These are phyloP conservation scores for Zeugodacus cucurbitae DNA, from an alignment of 1,140 invertebrate species.

Conservation along the genomic window DNA sequence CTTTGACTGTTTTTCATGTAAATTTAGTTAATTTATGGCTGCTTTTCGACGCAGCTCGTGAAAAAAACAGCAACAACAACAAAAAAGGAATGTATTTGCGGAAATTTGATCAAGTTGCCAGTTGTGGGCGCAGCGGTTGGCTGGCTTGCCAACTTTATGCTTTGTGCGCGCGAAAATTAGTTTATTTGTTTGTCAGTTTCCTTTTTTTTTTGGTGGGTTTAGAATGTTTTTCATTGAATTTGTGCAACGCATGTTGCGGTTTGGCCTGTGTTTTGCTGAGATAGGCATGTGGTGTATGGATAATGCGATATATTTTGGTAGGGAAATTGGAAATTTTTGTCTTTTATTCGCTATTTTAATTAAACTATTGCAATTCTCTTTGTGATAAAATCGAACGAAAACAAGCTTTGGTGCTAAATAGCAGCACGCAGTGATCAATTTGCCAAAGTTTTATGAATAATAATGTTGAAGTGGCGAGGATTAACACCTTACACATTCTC, in stretches of 20 bases:
- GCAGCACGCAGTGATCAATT: too few species aligned
- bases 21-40: constrained; percentile 37
- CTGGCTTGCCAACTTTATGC: background rate
- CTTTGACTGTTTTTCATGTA: constrained; percentile 28
- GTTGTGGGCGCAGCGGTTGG: constrained; percentile 23
- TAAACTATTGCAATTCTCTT: too few species aligned
- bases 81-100: background rate
- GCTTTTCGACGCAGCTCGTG: background rate
- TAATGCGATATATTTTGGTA: background rate
- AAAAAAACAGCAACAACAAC: background rate
- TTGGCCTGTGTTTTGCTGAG: background rate
- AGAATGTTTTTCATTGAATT: constrained; percentile 7
- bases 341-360: too few species aligned
- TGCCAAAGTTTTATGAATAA: too few species aligned
- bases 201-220: background rate
- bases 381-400: too few species aligned
- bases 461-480: too few species aligned
- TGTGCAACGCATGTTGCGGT: background rate
- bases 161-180: constrained; percentile 19
- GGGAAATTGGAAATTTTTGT: background rate
- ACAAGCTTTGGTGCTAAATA: too few species aligned
- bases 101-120: constrained; percentile 15
- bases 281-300: background rate
- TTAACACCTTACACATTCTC: too few species aligned
- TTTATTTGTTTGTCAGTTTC: constrained; percentile 3